Percentiles rank a stretch among this genome's conserved stretches.
phyloP scores from a whole-genome alignment of 2,888 invertebrate genomes.

The Liposcelis brunnea region DNA sequence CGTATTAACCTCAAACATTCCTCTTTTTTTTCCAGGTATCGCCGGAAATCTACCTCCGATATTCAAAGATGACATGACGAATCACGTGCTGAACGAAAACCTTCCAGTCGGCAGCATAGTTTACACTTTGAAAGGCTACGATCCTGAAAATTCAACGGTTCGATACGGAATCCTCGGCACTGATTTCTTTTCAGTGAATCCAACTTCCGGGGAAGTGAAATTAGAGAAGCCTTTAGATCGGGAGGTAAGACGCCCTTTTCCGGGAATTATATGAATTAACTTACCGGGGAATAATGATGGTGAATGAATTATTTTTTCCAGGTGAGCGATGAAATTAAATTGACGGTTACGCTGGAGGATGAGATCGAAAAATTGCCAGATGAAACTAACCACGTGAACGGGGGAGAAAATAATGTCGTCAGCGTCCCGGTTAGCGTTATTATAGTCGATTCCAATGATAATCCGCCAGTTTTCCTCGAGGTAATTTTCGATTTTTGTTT shows the following conservation, averaged over 20 bases:
- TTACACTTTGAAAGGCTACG: slow-evolving; percentile 58
- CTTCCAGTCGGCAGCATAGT: slow-evolving; percentile 61
- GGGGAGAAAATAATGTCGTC: slow-evolving; percentile 45
- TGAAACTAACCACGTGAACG: slow-evolving; percentile 26
- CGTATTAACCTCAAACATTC: too few species aligned
- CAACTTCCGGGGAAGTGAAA: slow-evolving; percentile 59
- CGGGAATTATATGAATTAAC: neutral
- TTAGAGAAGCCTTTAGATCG: slow-evolving; percentile 63
- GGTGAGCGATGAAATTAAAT: slow-evolving; percentile 60
- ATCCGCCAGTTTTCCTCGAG: slow-evolving; percentile 60
- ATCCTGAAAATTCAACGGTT: slow-evolving; percentile 63
- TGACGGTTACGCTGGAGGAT: slow-evolving; percentile 68
- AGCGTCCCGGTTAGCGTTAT: slow-evolving; percentile 64
- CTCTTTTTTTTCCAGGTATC: slow-evolving; percentile 27
- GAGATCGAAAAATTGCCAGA: slow-evolving; percentile 38
- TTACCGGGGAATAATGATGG: neutral
- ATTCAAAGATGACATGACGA: slow-evolving; percentile 60
- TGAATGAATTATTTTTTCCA: slow-evolving; percentile 27
- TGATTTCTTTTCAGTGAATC: slow-evolving; percentile 62
- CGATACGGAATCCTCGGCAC: slow-evolving; percentile 59
- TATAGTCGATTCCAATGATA: slow-evolving; percentile 76
- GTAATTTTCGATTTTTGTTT: slow-evolving; percentile 29
- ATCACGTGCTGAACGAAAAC: slow-evolving; percentile 57
- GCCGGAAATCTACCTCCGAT: slow-evolving; percentile 47
- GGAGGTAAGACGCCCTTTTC: slow-evolving; percentile 58